A percentile compares a stretch with the other conserved stretches of the same genome.
Conservation (phyloP, 2,113 vertebrate species). For the Boleophthalmus pectinirostris region DNA sequence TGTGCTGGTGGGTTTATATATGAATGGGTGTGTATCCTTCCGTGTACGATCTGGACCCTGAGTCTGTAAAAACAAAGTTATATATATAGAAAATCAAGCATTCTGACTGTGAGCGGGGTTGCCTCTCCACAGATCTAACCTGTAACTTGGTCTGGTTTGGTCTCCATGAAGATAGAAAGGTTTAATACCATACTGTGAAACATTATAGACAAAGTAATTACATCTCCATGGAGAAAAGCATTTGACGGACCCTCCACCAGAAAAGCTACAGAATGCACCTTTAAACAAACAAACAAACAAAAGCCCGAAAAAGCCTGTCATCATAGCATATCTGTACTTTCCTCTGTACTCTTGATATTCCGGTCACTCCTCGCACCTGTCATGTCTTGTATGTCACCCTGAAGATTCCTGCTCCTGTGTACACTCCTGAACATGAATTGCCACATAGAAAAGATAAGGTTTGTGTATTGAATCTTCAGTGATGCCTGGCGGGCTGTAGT, state of each 20-base stretch:
- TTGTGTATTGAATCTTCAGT: slow-evolving; percentile 9
- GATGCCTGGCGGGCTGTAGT: neutral
- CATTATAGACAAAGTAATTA: too few relatives aligned
- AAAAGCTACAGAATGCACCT: neutral
- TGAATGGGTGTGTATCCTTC: too few relatives aligned
- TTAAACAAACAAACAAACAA: neutral
- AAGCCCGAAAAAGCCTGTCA: neutral
- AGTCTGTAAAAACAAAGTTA: too few relatives aligned
- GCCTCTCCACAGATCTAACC: too few relatives aligned
- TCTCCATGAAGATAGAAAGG: too few relatives aligned
- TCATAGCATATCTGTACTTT: neutral
- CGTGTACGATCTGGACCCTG: too few relatives aligned
- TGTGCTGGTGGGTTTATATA: too few relatives aligned
- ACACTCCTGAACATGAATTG: slow-evolving; percentile 10
- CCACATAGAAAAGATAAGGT: slow-evolving; percentile 4
- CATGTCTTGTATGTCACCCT: neutral
- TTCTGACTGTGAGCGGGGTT: too few relatives aligned
- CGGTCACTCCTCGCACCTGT: neutral
- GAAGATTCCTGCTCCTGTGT: neutral
- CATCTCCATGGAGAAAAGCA: too few relatives aligned
- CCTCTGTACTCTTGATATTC: neutral
- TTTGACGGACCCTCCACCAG: neutral
- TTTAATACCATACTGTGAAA: too few relatives aligned
- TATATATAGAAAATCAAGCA: too few relatives aligned
- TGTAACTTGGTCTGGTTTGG: too few relatives aligned